These are phyloP conservation scores for Gymnopithys bicolor DNA, from an alignment of 2,797 vertebrate species.

Conservation along the genomic window DNA sequence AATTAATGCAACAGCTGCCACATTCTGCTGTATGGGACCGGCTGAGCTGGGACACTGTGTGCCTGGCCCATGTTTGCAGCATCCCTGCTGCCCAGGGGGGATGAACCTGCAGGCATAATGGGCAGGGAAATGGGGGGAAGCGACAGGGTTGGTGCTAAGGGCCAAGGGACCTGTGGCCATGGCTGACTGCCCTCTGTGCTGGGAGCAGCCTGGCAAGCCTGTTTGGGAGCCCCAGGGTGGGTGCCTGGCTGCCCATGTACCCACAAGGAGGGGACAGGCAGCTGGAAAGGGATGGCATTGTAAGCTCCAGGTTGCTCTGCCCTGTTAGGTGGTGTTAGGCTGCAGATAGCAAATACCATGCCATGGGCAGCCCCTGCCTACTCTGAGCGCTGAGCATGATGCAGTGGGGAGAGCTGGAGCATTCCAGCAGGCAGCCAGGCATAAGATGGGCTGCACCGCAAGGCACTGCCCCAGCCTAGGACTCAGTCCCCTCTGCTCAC, in stretches of 20 bases:
- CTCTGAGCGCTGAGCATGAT: background rate
- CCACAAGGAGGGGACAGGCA: background rate
- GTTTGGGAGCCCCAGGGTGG: background rate
- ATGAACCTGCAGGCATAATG: background rate
- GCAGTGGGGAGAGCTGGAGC: background rate
- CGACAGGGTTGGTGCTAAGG: background rate
- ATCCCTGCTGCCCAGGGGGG: fast-evolving
- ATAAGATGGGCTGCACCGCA: fast-evolving
- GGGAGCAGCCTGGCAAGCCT: background rate
- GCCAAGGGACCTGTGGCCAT: background rate
- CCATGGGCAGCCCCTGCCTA: background rate
- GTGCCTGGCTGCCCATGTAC: background rate
- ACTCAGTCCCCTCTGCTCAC: background rate
- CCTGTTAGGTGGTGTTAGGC: background rate
- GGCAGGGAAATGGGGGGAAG: background rate
- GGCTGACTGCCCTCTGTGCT: background rate
- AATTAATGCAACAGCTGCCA: background rate
- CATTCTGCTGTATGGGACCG: background rate
- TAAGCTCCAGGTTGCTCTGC: background rate
- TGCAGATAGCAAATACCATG: background rate
- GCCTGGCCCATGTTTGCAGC: fast-evolving
- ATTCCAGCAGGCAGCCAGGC: background rate
- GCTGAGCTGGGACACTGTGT: background rate
- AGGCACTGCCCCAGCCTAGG: fast-evolving
- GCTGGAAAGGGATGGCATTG: background rate